A percentile compares a stretch with the other conserved stretches of the same genome.
Evolutionary conservation across 1,140 invertebrate genomes (phyloP).

Genomic region (Ectropis grisescens): DNA sequence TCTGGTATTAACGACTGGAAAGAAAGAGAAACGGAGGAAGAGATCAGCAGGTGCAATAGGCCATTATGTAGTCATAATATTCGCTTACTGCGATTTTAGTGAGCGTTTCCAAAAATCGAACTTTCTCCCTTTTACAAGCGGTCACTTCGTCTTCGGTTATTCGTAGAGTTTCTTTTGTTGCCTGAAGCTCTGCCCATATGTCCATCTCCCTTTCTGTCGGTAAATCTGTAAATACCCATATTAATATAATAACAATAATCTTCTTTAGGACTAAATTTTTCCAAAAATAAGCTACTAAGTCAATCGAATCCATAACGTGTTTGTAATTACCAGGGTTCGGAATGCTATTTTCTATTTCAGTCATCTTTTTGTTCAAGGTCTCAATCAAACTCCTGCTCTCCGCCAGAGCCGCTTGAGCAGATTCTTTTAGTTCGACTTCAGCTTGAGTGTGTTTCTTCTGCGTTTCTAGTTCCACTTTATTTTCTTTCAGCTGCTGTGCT

Average conservation of each 20-base stretch:
- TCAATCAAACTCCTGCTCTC: slow-evolving; percentile 31
- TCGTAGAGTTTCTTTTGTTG: slow-evolving; percentile 50
- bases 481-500: slow-evolving; percentile 34
- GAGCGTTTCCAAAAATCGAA: slow-evolving; percentile 51
- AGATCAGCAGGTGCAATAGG: no score
- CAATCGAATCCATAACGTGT: no score
- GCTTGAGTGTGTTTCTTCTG: slow-evolving; percentile 20
- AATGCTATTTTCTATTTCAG: slow-evolving; percentile 38
- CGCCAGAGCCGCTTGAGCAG: slow-evolving; percentile 19
- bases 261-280: not conserved
- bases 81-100: slow-evolving; percentile 48
- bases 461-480: slow-evolving; percentile 28
- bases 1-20: slow-evolving; percentile 40
- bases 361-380: slow-evolving; percentile 37
- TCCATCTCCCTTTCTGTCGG: slow-evolving; percentile 57
- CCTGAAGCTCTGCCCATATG: slow-evolving; percentile 51
- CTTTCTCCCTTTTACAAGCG: slow-evolving; percentile 49
- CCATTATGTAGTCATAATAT: no score
- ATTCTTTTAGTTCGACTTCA: slow-evolving; percentile 25
- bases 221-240: slow-evolving; percentile 32
- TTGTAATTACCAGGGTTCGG: slow-evolving; percentile 47
- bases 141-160: slow-evolving; percentile 51
- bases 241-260: slow-evolving; percentile 1
- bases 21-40: slow-evolving; percentile 16
- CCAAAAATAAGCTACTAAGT: no score